Percentiles rank a stretch among this genome's conserved stretches.
Evolutionary conservation across 1,140 invertebrate species (phyloP).

Genomic region (Marisa cornuarietis): DNA sequence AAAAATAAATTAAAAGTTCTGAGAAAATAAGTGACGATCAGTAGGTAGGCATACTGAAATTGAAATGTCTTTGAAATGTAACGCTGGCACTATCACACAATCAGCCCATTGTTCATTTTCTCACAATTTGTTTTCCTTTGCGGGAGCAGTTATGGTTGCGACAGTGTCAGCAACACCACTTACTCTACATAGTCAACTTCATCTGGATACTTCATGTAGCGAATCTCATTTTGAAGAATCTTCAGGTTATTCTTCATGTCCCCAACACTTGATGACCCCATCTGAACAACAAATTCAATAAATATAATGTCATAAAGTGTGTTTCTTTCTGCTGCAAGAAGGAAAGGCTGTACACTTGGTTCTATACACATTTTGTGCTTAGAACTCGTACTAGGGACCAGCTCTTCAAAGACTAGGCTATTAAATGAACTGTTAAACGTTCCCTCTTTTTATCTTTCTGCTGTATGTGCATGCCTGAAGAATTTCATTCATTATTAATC

Average conservation of each 20-base stretch:
- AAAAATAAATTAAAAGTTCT: neutral
- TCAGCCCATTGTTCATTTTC: neutral
- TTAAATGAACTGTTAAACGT: too few species aligned
- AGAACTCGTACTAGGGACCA: neutral
- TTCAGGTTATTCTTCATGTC: constrained; percentile 51
- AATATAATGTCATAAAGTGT: neutral
- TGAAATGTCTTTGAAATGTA: neutral
- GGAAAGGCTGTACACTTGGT: neutral
- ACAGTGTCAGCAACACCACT: neutral
- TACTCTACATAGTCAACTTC: constrained; percentile 43
- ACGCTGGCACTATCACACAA: neutral
- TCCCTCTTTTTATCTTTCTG: too few species aligned
- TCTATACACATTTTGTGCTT: neutral
- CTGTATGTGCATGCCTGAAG: too few species aligned
- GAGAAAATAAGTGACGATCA: neutral
- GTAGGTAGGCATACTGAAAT: neutral
- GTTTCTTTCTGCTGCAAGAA: neutral
- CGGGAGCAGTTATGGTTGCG: neutral
- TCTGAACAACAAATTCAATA: neutral
- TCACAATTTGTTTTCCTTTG: neutral
- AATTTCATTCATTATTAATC: too few species aligned
- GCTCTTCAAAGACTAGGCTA: neutral
- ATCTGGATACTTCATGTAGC: constrained; percentile 40
- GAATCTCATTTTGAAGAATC: constrained; percentile 42
- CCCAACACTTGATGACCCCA: constrained; percentile 20